These are phyloP conservation scores for Tupaia tana DNA, from an alignment of 2,113 vertebrate genomes.

Conservation along the genomic window DNA sequence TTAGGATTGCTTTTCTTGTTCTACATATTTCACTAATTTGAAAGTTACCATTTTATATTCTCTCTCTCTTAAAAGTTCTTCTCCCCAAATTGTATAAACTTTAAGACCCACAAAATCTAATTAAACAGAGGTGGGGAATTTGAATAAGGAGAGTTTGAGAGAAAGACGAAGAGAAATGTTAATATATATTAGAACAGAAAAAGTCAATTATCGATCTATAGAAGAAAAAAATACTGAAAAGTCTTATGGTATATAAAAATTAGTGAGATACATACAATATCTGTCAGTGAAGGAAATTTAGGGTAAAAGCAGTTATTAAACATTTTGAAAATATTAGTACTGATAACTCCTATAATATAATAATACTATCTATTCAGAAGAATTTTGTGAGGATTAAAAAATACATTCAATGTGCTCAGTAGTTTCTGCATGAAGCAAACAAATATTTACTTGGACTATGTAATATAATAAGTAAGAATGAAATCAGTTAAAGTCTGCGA, in stretches of 20 bases:
- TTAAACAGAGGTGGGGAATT: background rate
- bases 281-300: background rate
- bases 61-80: background rate
- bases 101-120: background rate
- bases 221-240: background rate
- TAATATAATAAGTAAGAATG: background rate
- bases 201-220: background rate
- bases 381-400: slow-evolving; percentile 6
- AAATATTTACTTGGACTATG: background rate
- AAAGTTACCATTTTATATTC: background rate
- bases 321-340: background rate
- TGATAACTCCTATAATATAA: background rate
- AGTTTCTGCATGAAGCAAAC: background rate
- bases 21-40: background rate
- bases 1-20: background rate
- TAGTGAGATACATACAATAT: background rate
- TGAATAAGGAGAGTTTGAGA: background rate
- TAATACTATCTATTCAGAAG: background rate
- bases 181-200: background rate
- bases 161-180: background rate
- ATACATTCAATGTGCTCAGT: background rate
- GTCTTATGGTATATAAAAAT: background rate
- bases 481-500: background rate
- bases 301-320: background rate
- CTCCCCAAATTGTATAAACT: background rate